These are phyloP conservation scores for Dryoscopus gambensis DNA, from an alignment of 2,113 vertebrate genomes.

Conservation along the genomic window DNA sequence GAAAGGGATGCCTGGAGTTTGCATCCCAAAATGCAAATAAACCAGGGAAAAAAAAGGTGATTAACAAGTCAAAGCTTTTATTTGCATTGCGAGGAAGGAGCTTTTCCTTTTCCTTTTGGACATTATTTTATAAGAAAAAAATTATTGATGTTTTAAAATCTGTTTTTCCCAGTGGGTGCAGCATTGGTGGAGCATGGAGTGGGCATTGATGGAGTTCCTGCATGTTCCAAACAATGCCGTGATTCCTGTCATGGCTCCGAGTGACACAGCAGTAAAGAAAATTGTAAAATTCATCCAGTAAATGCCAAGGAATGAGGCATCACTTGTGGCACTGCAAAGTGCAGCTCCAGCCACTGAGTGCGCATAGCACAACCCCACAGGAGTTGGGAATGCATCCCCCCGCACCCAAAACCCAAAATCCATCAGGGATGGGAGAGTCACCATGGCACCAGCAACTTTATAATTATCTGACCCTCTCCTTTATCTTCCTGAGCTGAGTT, in stretches of 20 bases:
- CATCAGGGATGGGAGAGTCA: neutral
- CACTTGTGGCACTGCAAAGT: neutral
- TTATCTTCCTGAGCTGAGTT: neutral
- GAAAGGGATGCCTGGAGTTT: neutral
- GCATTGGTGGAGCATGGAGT: fast-evolving
- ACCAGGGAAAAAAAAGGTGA: neutral
- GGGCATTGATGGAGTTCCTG: fast-evolving
- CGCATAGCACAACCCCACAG: fast-evolving
- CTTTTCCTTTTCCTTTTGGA: neutral
- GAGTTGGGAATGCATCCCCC: fast-evolving
- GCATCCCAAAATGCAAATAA: neutral
- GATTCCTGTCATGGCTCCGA: neutral
- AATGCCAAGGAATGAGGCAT: neutral
- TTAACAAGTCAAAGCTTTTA: neutral
- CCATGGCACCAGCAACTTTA: fast-evolving
- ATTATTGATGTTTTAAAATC: fast-evolving
- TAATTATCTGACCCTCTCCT: neutral
- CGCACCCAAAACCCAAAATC: neutral
- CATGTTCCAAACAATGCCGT: fast-evolving
- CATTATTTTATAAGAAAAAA: neutral
- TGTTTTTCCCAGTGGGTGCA: neutral
- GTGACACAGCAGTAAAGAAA: neutral
- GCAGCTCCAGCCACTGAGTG: fast-evolving
- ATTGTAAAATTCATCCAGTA: fast-evolving
- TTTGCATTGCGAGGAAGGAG: fast-evolving